Percentiles rank a stretch among this genome's conserved stretches.
phyloP scores from a whole-genome alignment of 2,888 invertebrate genomes.

The Antheraea yamamai region DNA sequence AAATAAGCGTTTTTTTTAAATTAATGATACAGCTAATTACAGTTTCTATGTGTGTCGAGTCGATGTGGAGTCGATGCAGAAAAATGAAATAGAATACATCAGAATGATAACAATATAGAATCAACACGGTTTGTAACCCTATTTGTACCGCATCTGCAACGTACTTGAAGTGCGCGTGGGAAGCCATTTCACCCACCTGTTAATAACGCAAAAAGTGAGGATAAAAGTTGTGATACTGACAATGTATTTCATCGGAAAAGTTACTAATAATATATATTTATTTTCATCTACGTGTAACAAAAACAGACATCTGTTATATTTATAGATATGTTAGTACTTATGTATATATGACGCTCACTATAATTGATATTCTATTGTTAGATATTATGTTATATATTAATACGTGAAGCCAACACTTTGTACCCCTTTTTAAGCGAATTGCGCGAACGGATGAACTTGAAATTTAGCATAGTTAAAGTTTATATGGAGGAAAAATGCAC shows the following conservation, averaged over 20 bases:
- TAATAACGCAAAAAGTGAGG: neutral
- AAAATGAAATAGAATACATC: neutral
- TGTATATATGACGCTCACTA: neutral
- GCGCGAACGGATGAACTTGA: no score
- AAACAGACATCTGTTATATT: neutral
- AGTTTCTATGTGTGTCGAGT: no score
- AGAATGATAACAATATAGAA: neutral
- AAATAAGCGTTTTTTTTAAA: neutral
- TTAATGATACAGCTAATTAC: neutral
- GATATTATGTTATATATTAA: no score
- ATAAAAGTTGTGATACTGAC: neutral
- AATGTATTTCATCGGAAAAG: neutral
- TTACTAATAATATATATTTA: neutral
- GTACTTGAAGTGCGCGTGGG: neutral
- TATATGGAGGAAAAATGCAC: no score
- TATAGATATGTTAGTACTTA: neutral
- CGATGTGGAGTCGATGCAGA: no score
- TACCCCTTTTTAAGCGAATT: no score
- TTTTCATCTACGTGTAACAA: neutral
- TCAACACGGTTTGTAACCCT: neutral
- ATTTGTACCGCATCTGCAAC: neutral
- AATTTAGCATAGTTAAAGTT: no score
- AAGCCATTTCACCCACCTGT: neutral
- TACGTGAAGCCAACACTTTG: no score
- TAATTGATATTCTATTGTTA: no score